Conservation (phyloP, 2,113 vertebrate species). For the Raja brachyura region DNA sequence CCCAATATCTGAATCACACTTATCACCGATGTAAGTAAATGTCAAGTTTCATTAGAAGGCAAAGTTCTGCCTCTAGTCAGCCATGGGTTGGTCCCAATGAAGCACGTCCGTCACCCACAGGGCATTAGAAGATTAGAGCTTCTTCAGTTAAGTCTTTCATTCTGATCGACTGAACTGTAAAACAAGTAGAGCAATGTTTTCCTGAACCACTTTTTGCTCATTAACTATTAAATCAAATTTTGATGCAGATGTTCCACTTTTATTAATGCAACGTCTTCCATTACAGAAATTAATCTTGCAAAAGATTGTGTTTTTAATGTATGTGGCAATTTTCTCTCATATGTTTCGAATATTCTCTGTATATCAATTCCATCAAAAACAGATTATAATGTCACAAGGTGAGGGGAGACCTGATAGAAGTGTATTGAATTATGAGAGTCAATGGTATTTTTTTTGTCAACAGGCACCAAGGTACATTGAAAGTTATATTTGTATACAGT, state of each 20-base stretch:
- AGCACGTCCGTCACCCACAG: slow-evolving; percentile 37
- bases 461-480: no score
- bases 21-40: slow-evolving; percentile 18
- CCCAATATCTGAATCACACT: slow-evolving; percentile 31
- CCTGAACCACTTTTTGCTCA: background rate
- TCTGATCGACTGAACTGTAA: slow-evolving; percentile 37
- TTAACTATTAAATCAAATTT: background rate
- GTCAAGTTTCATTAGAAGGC: slow-evolving; percentile 36
- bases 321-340: background rate
- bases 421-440: no score
- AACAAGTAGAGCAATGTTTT: background rate
- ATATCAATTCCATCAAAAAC: no score
- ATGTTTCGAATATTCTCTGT: background rate
- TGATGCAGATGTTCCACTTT: background rate
- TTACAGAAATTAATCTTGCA: background rate
- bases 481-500: no score
- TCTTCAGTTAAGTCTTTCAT: slow-evolving; percentile 23
- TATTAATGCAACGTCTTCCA: background rate
- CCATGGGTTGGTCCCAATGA: slow-evolving; percentile 12
- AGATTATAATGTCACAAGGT: no score
- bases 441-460: no score
- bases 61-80: slow-evolving; percentile 1
- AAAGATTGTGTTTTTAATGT: background rate
- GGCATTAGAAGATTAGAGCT: slow-evolving; percentile 39
- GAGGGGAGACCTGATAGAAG: no score